Evolutionary conservation across 2,113 vertebrate genomes (phyloP), one percentile per base, ranked within the genome.

Genomic region (Todiramphus chloris): DNA sequence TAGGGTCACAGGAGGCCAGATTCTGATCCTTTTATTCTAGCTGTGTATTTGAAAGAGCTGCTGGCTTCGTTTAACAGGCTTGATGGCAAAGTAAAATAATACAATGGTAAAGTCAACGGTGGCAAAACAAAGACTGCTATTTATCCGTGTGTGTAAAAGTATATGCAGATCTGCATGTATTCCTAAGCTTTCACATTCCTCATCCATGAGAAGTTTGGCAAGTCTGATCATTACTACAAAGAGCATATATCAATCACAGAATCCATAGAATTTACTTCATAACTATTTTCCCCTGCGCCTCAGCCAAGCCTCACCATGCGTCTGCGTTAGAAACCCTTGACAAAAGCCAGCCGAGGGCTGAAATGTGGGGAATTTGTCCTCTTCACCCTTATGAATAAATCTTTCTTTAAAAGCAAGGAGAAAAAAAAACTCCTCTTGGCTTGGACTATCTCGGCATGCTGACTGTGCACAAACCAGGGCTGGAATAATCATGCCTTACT

Each of bases 301-400:
- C 68, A 96, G 91, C 94, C 91, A 96, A 96, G 24, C 70, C 82
- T 95, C 60, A 87, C 92, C 78, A 87, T 81, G 69, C 91, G 93
- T 83, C 67, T 92, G 87, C 37, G 35, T 83, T 81, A 94, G 77
- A 93, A 94, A 85, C 11, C 60, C 53, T 75, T 96, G 95, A 97
- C 93, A 90, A 97, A 96, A 97, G 77, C 93, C 97, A 97, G 83
- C 91, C 93, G 75, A 95, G 73, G 59, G 28, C 63, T 96, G 90
- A 87, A 95, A 93, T 93, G 93, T 87, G 95, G 95, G 77, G 95
- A 97, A 97, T 96, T 95, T 97, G 93, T 76, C 93, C 95, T 96
- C 66, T 92, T 96, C 85, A 91, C 90, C 79, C 76, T 84, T 72
- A 89, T 74, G 79, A 97, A 96, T 96, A 97, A 96, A 94, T 97